phyloP scores from a whole-genome alignment of 2,797 vertebrate genomes.

The Sebastiscus tertius region DNA sequence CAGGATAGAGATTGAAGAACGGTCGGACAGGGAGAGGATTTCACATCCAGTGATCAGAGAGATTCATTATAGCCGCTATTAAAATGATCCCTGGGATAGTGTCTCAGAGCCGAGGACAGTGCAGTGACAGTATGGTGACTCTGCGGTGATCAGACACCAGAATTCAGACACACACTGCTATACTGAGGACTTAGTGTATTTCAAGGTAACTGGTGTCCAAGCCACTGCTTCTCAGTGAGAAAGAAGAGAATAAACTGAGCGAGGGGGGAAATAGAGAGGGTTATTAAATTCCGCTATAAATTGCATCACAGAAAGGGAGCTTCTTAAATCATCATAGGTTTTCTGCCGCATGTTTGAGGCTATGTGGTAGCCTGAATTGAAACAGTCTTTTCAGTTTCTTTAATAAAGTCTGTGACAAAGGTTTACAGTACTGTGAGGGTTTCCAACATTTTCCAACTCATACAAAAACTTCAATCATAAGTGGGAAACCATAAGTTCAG shows the following conservation, averaged over 20 bases:
- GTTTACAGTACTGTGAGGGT: neutral
- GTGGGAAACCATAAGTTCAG: neutral
- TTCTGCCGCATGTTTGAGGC: slow-evolving; percentile 8
- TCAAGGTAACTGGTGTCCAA: slow-evolving; percentile 31
- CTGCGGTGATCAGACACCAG: slow-evolving; percentile 30
- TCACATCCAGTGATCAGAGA: slow-evolving; percentile 40
- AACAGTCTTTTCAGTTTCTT: slow-evolving; percentile 7
- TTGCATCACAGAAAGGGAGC: slow-evolving; percentile 25
- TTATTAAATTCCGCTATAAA: slow-evolving; percentile 47
- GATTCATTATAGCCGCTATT: slow-evolving; percentile 52
- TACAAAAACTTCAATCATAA: neutral
- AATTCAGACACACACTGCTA: slow-evolving; percentile 13
- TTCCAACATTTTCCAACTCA: neutral
- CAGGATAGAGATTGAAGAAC: slow-evolving; percentile 28
- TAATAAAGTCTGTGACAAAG: slow-evolving; percentile 7
- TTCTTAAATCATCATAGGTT: slow-evolving; percentile 25
- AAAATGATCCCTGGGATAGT: slow-evolving; percentile 43
- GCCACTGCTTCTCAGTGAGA: slow-evolving; percentile 10
- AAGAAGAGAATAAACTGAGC: slow-evolving; percentile 22
- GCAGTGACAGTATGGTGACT: slow-evolving; percentile 19
- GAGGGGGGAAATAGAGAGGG: neutral
- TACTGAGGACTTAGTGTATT: slow-evolving; percentile 10
- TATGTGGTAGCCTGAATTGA: neutral
- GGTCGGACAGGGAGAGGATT: slow-evolving; percentile 8
- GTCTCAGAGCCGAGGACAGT: slow-evolving; percentile 17